Evolutionary conservation across 2,888 invertebrate species (phyloP), one percentile per base, ranked within the genome.

Genomic region (Dynastes hyllus): DNA sequence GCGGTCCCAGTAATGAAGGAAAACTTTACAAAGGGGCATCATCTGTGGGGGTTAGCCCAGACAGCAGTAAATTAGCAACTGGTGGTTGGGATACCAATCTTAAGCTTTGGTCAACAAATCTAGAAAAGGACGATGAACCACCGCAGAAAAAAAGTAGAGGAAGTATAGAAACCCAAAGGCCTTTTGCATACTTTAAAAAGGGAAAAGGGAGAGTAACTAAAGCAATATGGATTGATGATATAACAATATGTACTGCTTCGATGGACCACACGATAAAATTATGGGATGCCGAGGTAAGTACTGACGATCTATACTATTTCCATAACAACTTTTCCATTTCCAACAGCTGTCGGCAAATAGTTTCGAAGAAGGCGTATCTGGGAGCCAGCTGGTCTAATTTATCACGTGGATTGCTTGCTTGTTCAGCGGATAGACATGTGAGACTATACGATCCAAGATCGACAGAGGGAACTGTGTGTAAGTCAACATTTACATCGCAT

Each of bases 201-300:
- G 98, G 0, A n/a, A n/a, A n/a, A n/a, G n/a, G n/a, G 99, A 99
- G 89, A 95, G 95, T 13, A 93, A 22, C 96, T 0, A 93, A 94
- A 0, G 92, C 96, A 0, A 92, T 93, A 77, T 99, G 98, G 98
- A 92, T 95, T 84, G 94, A 95, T 83, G 91, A 91, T 78, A 91
- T 93, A 82, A 95, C 95, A 81, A 90, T 98, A 1, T 91, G 96
- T 8, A 97, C 98, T 0, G 93, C 95, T 76, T 97, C 98, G 0
- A 98, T 97, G 97, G 99, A 99, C 90, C 98, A 99, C 87, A 95
- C 98, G 0, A 90, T 99, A 16, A 95, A 96, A 88, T 88, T 98
- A 8, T 99, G 99, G 99, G 98, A 99, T 88, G 92, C 96, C 65
- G 95, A 96, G 81, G 87, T 88, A 83, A 83, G 69, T 69, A 77